Base-by-base conservation (phyloP, 1,140 invertebrate species). In the Streblospio benedicti region DNA sequence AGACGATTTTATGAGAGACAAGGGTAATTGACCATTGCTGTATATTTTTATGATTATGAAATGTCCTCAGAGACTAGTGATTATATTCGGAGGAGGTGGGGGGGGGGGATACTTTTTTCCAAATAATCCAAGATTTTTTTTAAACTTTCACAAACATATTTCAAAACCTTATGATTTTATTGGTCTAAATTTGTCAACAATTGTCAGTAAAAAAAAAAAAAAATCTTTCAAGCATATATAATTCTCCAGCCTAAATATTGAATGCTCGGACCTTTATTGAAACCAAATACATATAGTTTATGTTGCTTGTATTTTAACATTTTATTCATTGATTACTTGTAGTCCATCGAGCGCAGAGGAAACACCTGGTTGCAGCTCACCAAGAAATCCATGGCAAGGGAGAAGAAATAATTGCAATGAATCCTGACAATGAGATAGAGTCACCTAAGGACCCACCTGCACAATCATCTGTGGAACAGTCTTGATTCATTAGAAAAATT, bases 281-380 rank as follows among this genome's bases (percentile, higher is more conserved):
- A n/a, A n/a, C n/a, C n/a, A n/a, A n/a, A n/a, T n/a, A n/a, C n/a
- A n/a, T n/a, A n/a, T n/a, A n/a, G n/a, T n/a, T n/a, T n/a, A n/a
- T n/a, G n/a, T n/a, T n/a, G n/a, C n/a, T n/a, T n/a, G n/a, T n/a
- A n/a, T n/a, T n/a, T n/a, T n/a, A n/a, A n/a, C n/a, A n/a, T n/a
- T n/a, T 52, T 4, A 16, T 18, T 38, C 14, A 30, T 52, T 51
- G 14, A 16, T 33, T 25, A 23, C 31, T 56, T 64, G 6, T 66
- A 76, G 74, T 77, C 14, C 63, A 63, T 38, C 63, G 67, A 55
- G 56, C 66, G 45, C 75, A 77, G 60, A 67, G 74, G 32, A 67
- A 69, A 47, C 75, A 65, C 61, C 57, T 77, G 33, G 1, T 72
- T 32, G 74, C 74, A 16, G 75, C 75, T 25, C 75, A 77, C 56